Percentiles rank a stretch among this genome's conserved stretches.
Evolutionary conservation across 92 coral and sea anemone species (phyloP).

Genomic region (Meandrina meandrites): DNA sequence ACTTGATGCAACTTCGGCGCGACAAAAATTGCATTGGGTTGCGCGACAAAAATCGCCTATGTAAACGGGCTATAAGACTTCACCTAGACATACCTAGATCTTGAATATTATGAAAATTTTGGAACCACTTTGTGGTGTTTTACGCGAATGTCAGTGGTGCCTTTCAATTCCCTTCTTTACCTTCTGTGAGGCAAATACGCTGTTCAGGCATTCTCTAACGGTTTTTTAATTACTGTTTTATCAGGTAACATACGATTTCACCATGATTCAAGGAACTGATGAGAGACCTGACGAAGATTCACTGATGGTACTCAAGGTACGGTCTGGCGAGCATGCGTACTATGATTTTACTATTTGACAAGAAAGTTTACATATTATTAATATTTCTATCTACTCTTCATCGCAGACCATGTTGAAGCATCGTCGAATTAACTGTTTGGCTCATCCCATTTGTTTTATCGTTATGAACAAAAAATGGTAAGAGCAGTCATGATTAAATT

Average conservation of each 20-base stretch:
- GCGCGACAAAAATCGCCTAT: too few species aligned
- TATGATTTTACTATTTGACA: not conserved
- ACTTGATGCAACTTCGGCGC: too few species aligned
- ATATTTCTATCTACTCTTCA: not conserved
- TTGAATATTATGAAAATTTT: too few species aligned
- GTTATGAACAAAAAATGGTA: slow-evolving; percentile 78
- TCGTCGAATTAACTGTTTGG: slow-evolving; percentile 66
- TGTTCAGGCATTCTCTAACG: too few species aligned
- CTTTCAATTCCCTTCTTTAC: too few species aligned
- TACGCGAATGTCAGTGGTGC: too few species aligned
- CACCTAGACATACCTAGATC: too few species aligned
- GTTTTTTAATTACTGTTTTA: not conserved
- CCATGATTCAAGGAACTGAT: slow-evolving; percentile 54
- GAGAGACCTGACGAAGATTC: slow-evolving; percentile 52
- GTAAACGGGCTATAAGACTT: too few species aligned
- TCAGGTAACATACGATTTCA: slow-evolving; percentile 69
- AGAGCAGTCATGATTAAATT: not conserved
- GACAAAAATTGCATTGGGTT: too few species aligned
- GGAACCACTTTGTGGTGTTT: too few species aligned
- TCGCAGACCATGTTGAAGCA: slow-evolving; percentile 71
- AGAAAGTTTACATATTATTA: not conserved
- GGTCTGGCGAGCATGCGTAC: not conserved
- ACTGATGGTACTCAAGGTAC: slow-evolving; percentile 61
- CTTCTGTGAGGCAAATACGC: too few species aligned
- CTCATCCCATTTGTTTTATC: slow-evolving; percentile 66